Evolutionary conservation across 64 coral and sea anemone genomes (phyloP).

Genomic region (Pocillopora damicornis): DNA sequence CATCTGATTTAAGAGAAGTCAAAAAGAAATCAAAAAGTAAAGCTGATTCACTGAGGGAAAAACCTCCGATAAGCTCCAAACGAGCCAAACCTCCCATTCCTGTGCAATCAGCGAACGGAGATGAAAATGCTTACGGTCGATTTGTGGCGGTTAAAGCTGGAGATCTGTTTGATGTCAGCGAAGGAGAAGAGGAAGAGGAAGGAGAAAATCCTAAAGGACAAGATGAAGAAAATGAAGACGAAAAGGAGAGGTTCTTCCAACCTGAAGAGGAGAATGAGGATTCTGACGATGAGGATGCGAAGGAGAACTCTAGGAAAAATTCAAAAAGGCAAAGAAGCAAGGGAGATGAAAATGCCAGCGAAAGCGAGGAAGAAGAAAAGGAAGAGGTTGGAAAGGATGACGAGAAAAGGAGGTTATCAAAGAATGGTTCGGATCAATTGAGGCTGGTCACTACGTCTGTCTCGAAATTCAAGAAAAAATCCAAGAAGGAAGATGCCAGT

Average conservation of each 20-base stretch:
- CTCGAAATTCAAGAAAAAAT: slow-evolving; percentile 17
- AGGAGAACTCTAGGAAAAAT: background rate
- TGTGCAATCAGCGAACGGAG: background rate
- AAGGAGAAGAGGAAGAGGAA: slow-evolving; percentile 35
- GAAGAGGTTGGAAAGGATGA: background rate
- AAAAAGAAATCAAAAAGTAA: slow-evolving; percentile 56
- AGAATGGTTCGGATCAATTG: background rate
- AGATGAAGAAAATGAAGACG: slow-evolving; percentile 17
- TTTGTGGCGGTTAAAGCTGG: slow-evolving; percentile 60
- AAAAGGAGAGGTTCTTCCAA: slow-evolving; percentile 15
- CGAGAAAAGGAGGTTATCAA: background rate
- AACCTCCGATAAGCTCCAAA: background rate
- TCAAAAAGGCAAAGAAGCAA: background rate
- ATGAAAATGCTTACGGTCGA: background rate
- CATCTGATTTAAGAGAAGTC: slow-evolving; percentile 45
- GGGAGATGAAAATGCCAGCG: background rate
- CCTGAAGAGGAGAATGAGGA: slow-evolving; percentile 18
- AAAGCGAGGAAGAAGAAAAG: slow-evolving; percentile 38
- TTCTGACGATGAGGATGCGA: background rate
- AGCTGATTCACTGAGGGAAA: slow-evolving; percentile 17
- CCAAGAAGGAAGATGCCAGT: background rate
- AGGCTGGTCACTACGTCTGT: slow-evolving; percentile 26
- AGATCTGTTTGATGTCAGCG: slow-evolving; percentile 61
- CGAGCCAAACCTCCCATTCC: background rate
- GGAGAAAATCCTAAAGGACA: slow-evolving; percentile 6